These are phyloP conservation scores for Butorides virescens DNA, from an alignment of 2,113 vertebrate species.

Conservation along the genomic window DNA sequence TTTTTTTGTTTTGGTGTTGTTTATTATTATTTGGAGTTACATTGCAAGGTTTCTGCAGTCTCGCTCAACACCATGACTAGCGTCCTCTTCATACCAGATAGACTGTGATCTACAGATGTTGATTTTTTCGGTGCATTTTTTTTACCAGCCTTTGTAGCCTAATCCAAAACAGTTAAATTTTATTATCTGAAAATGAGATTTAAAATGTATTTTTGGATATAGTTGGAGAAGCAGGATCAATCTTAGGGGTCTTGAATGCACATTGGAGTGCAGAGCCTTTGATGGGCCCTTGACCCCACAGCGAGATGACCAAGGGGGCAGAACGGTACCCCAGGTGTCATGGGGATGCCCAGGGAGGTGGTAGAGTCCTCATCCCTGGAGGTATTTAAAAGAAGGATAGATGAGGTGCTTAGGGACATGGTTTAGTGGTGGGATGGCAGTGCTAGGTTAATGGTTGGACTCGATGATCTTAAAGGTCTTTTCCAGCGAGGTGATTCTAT, in stretches of 20 bases:
- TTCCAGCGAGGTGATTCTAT: no score
- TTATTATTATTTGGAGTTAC: neutral
- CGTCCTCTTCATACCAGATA: neutral
- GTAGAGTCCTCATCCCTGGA: no score
- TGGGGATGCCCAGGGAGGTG: no score
- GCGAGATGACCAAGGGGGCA: rapidly evolving
- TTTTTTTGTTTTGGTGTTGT: neutral
- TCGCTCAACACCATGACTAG: neutral
- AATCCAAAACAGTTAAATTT: neutral
- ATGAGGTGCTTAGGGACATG: no score
- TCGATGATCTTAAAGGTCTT: no score
- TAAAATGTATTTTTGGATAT: neutral
- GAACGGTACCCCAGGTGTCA: neutral
- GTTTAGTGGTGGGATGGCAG: no score
- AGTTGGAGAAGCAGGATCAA: neutral
- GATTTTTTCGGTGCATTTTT: neutral
- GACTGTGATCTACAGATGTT: neutral
- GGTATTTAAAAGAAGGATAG: no score
- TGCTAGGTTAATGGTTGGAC: no score
- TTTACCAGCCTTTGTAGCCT: neutral
- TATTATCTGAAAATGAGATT: neutral
- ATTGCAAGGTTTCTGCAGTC: neutral
- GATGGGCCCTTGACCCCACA: neutral
- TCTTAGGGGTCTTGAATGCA: neutral
- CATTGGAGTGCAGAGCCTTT: neutral